Evolutionary conservation across 2,797 vertebrate genomes (phyloP).

Genomic region (Poecile montanus): DNA sequence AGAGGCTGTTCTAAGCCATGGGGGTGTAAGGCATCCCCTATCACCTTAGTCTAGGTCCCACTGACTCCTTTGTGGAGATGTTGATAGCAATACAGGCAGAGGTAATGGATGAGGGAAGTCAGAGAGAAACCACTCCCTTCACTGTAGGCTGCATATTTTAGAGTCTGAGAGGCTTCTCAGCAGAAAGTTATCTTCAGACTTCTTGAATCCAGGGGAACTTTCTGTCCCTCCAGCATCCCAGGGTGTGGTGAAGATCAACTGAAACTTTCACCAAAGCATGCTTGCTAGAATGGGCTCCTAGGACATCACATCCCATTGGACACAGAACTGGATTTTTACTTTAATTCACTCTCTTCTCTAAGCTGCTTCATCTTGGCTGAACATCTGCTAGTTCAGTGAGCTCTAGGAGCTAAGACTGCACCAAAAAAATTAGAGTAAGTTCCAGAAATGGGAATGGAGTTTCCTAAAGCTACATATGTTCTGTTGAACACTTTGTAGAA

Average conservation of each 20-base stretch:
- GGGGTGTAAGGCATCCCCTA: not conserved
- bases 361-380: not conserved
- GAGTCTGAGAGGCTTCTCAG: not conserved
- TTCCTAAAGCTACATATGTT: not conserved
- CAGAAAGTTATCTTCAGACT: not conserved
- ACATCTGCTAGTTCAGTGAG: not conserved
- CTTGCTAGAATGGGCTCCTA: not conserved
- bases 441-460: not conserved
- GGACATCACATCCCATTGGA: not conserved
- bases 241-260: not conserved
- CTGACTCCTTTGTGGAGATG: not conserved
- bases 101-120: not conserved
- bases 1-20: not conserved
- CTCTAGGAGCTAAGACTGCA: not conserved
- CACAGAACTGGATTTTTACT: not conserved
- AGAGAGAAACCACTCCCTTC: not conserved
- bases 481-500: not conserved
- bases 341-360: not conserved
- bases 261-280: not conserved
- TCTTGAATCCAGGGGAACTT: not conserved
- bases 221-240: not conserved
- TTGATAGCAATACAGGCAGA: not conserved
- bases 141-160: not conserved
- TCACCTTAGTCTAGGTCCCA: not conserved
- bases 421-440: not conserved